These are phyloP conservation scores for Drosophila ercepeae DNA, from an alignment of 1,140 invertebrate genomes.

Conservation along the genomic window DNA sequence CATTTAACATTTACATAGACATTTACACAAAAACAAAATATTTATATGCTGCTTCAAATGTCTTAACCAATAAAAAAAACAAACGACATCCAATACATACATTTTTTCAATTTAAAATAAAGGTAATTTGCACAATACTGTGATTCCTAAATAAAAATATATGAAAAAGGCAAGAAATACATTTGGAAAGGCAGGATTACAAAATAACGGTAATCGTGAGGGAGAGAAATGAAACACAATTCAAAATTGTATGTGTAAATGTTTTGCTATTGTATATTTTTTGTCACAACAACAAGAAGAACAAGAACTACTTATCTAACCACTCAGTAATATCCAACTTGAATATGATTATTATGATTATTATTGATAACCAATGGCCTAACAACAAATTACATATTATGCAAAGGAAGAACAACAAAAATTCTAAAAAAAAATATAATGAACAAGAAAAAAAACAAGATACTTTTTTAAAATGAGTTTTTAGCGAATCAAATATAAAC, in stretches of 20 bases:
- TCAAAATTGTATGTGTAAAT: conserved; percentile 33
- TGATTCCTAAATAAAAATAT: conserved; percentile 59
- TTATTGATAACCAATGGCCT: conserved; percentile 47
- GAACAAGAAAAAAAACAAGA: conserved; percentile 38
- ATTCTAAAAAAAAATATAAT: conserved; percentile 6
- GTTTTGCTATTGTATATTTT: conserved; percentile 56
- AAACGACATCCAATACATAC: conserved; percentile 17
- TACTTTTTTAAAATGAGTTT: conserved; percentile 75
- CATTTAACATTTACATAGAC: conserved; percentile 27
- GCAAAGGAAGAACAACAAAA: conserved; percentile 34
- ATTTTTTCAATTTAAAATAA: conserved; percentile 31
- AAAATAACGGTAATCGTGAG: conserved; percentile 6
- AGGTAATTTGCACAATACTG: conserved; percentile 71
- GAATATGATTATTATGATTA: conserved; percentile 50
- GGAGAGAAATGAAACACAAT: background rate
- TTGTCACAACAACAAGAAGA: conserved; percentile 34
- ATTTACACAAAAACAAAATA: conserved; percentile 6
- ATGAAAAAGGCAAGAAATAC: conserved; percentile 5
- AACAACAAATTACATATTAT: conserved; percentile 42
- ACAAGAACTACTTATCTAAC: conserved; percentile 56
- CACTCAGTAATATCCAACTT: conserved; percentile 62
- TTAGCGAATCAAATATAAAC: conserved; percentile 72
- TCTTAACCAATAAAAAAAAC: conserved; percentile 1
- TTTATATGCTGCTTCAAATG: conserved; percentile 15
- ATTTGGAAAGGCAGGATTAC: no score